Evolutionary conservation across 2,888 invertebrate genomes (phyloP), one percentile per base, ranked within the genome.

Genomic region (Microdon myrmicae): DNA sequence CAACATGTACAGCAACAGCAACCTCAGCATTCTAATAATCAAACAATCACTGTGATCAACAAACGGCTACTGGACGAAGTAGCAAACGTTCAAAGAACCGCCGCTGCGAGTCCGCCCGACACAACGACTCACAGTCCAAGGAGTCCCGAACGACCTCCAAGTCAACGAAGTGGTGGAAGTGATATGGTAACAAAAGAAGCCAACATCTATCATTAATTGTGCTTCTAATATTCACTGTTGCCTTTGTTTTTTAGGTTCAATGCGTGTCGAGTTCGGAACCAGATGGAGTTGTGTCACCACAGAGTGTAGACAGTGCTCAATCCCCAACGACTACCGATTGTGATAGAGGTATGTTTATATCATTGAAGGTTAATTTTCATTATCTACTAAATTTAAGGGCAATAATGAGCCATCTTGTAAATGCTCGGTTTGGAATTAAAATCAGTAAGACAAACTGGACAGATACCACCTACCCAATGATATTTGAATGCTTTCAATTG

Each of bases 231-330:
- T 16, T 25, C 3, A 1, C 25, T 9, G 2, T 8, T 19, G 29
- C 35, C 8, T 54, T 48, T 37, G 20, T 17, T 4, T 87, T 88
- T 4, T 87, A 92, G 92, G 92, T 92, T 17, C 92, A 92, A 75
- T 92, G 91, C 75, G 89, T 92, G 64, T 92, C 92, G 20, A 92
- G 92, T 74, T 92, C 92, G 71, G 92, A 92, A 74, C 90, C 88
- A 19, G 91, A 91, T 73, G 84, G 85, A 1, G 84, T 84, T 4
- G 85, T 86, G 13, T 80, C 79, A 1, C 79, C 80, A 2, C 73
- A 74, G 51, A 75, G 75, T 48, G 71, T 68, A 6, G 80, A 80
- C 35, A 79, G 76, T 51, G 74, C 76, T 3, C 79, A 79, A 39
- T 80, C 79, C 20, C 80, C 80, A 13, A 75, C 79, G 6, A 76